Evolutionary conservation across 2,797 vertebrate species (phyloP), one percentile per base, ranked within the genome.

Genomic region (Natrix natrix): DNA sequence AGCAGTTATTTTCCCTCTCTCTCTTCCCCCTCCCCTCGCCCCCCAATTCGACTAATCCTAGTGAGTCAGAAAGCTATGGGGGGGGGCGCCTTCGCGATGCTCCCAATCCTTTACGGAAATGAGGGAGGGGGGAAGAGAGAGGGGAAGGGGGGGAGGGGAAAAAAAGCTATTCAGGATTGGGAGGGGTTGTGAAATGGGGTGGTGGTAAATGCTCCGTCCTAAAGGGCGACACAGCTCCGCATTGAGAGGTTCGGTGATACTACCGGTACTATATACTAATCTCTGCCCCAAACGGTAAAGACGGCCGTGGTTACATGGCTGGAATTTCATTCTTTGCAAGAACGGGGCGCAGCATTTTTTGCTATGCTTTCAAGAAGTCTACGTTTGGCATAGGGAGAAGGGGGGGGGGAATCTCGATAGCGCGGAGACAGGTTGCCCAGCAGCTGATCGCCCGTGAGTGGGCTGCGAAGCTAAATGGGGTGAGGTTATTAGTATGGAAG

Each of bases 61-160:
- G 43, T 91, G 92, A 93, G 90, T 91, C 86, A 93, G 90, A 74
- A 78, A 69, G n/a, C 37, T 88, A 86, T 16, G 89, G 89, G 32
- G 32, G 32, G 32, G 61, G 89, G 89, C 43, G 86, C 57, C 55
- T 91, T 90, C 6, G 43, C 52, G 32, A 78, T 78, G 63, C 57
- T 83, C 86, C 90, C 1, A 57, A 37, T 22, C 56, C 24, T n/a
- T 59, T 52, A 8, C 13, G 28, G 14, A 22, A 26, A n/a, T 7
- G 12, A 16, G 17, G 52, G 2, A 0, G 16, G 1, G 12, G 13
- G 26, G 57, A 5, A 28, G 14, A 26, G 32, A 24, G n/a, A 20
- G 8, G 6, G 48, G 6, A 7, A 52, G 20, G 13, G 10, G 2
- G 32, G 0, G 1, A 10, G 2, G 6, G 24, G 13, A n/a, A 17